Conservation (phyloP, 2,113 vertebrate species). For the Plecturocebus donacophilus region DNA sequence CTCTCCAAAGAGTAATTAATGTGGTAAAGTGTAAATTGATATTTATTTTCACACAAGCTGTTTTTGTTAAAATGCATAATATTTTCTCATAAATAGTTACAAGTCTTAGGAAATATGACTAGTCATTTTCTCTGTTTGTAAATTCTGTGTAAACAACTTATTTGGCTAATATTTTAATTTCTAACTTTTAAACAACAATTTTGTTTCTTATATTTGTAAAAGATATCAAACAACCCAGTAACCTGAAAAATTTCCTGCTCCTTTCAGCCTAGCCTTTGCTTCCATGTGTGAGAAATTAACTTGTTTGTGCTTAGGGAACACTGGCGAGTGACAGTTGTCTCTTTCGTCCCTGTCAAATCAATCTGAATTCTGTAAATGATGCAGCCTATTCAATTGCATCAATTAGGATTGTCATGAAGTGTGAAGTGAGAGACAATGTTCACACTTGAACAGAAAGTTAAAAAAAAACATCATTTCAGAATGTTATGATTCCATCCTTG, state of each 20-base stretch:
- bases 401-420: not conserved
- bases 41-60: not conserved
- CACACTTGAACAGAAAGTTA: not conserved
- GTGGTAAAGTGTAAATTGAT: not conserved
- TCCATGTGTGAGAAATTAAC: not conserved
- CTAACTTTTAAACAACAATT: not conserved
- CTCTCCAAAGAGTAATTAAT: slow-evolving; percentile 6
- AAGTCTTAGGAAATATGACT: not conserved
- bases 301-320: not conserved
- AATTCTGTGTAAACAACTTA: not conserved
- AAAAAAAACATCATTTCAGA: not conserved
- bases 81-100: slow-evolving; percentile 28
- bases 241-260: not conserved
- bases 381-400: not conserved
- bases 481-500: not conserved
- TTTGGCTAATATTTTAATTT: not conserved
- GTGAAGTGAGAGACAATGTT: not conserved
- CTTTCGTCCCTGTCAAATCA: not conserved
- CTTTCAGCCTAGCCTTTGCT: not conserved
- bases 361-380: not conserved
- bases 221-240: not conserved
- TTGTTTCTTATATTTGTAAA: not conserved
- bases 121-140: not conserved
- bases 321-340: not conserved
- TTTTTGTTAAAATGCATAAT: slow-evolving; percentile 4